A percentile compares a stretch with the other conserved stretches of the same genome.
Evolutionary conservation across 2,797 vertebrate species (phyloP).

Genomic region (Tapera naevia): DNA sequence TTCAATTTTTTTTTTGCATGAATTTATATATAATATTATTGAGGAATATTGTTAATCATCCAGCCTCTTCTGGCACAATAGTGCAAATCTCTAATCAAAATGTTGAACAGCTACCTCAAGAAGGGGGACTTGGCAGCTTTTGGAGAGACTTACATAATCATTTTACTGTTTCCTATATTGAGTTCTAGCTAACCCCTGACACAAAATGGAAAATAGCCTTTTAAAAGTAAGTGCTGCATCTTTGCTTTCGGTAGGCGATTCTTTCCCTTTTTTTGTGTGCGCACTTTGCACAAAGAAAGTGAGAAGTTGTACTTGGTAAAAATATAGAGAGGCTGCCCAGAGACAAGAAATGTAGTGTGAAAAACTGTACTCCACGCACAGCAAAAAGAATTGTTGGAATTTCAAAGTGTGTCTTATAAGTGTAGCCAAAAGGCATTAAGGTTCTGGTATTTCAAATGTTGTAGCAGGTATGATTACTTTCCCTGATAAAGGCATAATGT

Average conservation of each 20-base stretch:
- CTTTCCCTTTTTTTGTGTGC: neutral
- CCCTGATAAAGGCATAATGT: neutral
- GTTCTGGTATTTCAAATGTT: constrained; percentile 10
- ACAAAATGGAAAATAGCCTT: neutral
- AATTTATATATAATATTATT: neutral
- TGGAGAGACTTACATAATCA: neutral
- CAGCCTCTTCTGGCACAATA: neutral
- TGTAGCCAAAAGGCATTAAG: constrained; percentile 43
- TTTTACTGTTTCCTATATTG: neutral
- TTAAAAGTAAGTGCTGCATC: neutral
- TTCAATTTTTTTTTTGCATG: fast-evolving
- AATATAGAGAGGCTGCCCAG: neutral
- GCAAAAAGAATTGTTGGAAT: neutral
- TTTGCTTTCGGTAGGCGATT: neutral
- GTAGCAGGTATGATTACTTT: neutral
- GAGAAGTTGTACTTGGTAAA: neutral
- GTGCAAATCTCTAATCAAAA: neutral
- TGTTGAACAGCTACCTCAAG: neutral
- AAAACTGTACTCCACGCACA: neutral
- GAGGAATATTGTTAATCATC: neutral
- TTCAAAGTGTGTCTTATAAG: neutral
- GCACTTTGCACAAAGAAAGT: neutral
- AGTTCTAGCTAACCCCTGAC: neutral
- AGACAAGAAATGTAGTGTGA: neutral
- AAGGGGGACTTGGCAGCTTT: neutral